These are phyloP conservation scores for Anser brachyrhynchus DNA, from an alignment of 2,113 vertebrate species.

Conservation along the genomic window DNA sequence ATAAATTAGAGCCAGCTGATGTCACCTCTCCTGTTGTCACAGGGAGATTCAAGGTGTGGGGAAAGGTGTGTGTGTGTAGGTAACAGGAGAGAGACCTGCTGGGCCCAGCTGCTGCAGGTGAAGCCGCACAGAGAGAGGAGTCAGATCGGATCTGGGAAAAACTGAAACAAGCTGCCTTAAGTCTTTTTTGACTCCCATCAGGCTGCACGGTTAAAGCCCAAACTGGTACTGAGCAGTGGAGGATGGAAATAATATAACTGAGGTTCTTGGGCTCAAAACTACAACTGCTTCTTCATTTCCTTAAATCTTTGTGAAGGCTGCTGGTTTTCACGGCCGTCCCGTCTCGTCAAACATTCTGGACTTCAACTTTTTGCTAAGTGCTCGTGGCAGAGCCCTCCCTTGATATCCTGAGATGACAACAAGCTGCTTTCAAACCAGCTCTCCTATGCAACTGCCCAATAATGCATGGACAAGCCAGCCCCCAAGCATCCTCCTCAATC, in stretches of 20 bases:
- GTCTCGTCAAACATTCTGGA: background rate
- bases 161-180: background rate
- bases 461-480: background rate
- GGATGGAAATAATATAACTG: background rate
- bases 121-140: background rate
- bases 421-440: background rate
- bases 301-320: background rate
- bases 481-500: accelerated
- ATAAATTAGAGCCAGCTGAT: background rate
- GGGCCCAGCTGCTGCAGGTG: background rate
- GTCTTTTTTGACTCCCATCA: background rate
- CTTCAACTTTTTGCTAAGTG: background rate
- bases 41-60: accelerated
- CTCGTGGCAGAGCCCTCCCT: background rate
- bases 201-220: background rate
- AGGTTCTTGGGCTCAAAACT: background rate
- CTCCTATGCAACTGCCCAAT: background rate
- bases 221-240: background rate
- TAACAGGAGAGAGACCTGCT: background rate
- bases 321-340: background rate
- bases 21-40: background rate
- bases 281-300: background rate
- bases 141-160: background rate
- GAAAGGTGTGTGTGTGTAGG: background rate
- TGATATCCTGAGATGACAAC: background rate